These are phyloP conservation scores for Eublepharis macularius DNA, from an alignment of 2,113 vertebrate species.

Conservation along the genomic window DNA sequence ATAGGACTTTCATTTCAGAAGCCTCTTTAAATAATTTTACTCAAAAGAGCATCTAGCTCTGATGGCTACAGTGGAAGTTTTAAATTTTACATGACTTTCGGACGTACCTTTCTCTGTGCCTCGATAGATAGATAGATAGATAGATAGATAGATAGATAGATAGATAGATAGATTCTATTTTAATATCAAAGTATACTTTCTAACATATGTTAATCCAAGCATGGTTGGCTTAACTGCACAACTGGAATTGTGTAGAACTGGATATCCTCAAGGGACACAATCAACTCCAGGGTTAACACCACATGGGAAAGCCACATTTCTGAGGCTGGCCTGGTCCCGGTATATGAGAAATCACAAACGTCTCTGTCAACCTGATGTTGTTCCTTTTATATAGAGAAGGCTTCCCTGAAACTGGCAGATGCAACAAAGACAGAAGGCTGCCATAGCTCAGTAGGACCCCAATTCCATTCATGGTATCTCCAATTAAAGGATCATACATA, in stretches of 20 bases:
- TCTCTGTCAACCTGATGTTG: neutral
- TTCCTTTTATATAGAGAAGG: neutral
- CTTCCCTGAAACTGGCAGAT: neutral
- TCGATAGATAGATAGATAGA: no score
- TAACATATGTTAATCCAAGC: no score
- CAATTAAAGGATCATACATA: neutral
- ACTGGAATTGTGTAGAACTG: no score
- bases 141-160: no score
- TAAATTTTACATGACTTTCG: neutral
- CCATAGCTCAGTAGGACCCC: neutral
- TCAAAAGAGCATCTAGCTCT: neutral
- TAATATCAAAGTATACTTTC: no score
- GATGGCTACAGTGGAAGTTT: neutral
- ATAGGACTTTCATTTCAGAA: neutral
- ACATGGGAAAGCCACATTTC: no score
- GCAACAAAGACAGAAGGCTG: neutral
- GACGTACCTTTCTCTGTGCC: neutral
- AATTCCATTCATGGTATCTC: neutral
- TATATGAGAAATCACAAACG: neutral
- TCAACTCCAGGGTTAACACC: no score
- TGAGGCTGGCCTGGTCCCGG: no score
- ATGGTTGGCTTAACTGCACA: no score
- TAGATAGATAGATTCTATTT: no score
- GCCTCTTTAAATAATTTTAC: neutral
- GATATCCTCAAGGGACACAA: no score